These are phyloP conservation scores for Phrynocephalus versicolor DNA, from an alignment of 2,113 vertebrate species.

Conservation along the genomic window DNA sequence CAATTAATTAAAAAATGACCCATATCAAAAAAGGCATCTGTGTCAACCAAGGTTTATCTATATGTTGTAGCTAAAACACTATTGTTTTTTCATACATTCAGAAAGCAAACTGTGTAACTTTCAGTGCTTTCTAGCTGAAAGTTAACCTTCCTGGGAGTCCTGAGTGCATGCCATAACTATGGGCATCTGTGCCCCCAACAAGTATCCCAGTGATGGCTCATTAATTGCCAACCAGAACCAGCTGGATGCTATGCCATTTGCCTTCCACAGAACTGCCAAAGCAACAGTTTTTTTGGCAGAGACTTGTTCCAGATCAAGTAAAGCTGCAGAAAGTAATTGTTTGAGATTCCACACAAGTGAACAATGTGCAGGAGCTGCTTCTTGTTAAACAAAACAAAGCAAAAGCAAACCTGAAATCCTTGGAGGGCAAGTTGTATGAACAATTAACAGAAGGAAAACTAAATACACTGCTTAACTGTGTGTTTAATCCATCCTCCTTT, in stretches of 20 bases:
- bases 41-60: not conserved
- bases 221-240: no score
- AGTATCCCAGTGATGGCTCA: no score
- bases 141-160: no score
- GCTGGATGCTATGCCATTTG: no score
- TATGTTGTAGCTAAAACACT: not conserved
- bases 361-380: not conserved
- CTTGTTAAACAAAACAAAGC: not conserved
- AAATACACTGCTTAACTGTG: not conserved
- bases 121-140: no score
- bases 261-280: no score
- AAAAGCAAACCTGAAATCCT: not conserved
- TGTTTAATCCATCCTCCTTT: not conserved
- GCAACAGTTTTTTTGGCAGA: no score
- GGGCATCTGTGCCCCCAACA: no score
- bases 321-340: not conserved
- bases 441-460: not conserved
- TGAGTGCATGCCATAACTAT: no score
- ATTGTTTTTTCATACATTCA: no score
- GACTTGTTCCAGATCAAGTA: not conserved
- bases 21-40: not conserved
- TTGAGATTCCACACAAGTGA: not conserved
- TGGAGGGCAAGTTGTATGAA: not conserved
- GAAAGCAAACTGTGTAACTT: no score
- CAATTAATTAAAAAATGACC: not conserved